These are phyloP conservation scores for Drosophila pseudotakahashii DNA, from an alignment of 2,888 invertebrate species.

Conservation along the genomic window DNA sequence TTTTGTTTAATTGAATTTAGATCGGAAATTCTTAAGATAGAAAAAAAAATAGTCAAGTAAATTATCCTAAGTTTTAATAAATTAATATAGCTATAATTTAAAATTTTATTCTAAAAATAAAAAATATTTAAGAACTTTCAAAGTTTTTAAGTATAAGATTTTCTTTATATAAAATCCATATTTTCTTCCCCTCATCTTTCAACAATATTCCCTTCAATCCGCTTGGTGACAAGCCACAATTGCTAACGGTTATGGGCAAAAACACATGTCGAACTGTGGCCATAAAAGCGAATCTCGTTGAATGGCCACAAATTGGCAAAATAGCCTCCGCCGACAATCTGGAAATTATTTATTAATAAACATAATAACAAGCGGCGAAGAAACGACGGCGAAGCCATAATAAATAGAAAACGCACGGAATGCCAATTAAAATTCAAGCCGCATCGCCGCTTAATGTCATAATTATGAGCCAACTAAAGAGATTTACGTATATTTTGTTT, in stretches of 20 bases:
- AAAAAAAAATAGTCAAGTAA: too few relatives aligned
- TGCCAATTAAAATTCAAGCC: conserved; percentile 77
- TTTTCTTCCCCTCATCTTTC: not conserved
- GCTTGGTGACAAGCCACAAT: conserved; percentile 41
- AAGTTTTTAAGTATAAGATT: not conserved
- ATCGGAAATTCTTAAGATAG: too few relatives aligned
- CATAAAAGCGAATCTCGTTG: conserved; percentile 57
- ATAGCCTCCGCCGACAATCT: conserved; percentile 33
- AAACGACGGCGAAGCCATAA: conserved; percentile 38
- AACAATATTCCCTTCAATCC: not conserved
- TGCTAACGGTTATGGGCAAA: conserved; percentile 59
- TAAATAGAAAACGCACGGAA: conserved; percentile 56
- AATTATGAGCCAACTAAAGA: conserved; percentile 80
- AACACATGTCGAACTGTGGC: conserved; percentile 36
- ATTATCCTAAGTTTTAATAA: too few relatives aligned
- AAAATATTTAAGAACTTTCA: not conserved
- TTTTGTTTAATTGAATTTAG: too few relatives aligned
- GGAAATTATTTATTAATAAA: conserved; percentile 76
- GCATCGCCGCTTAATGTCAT: conserved; percentile 78
- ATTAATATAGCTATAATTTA: too few relatives aligned
- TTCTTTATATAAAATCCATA: not conserved
- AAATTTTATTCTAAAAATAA: not conserved
- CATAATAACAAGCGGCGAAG: conserved; percentile 50
- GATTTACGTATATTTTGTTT: conserved; percentile 80
- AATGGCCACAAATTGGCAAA: conserved; percentile 63